These are phyloP conservation scores for Eidolon dupreanum DNA, from an alignment of 2,797 vertebrate species.

Conservation along the genomic window DNA sequence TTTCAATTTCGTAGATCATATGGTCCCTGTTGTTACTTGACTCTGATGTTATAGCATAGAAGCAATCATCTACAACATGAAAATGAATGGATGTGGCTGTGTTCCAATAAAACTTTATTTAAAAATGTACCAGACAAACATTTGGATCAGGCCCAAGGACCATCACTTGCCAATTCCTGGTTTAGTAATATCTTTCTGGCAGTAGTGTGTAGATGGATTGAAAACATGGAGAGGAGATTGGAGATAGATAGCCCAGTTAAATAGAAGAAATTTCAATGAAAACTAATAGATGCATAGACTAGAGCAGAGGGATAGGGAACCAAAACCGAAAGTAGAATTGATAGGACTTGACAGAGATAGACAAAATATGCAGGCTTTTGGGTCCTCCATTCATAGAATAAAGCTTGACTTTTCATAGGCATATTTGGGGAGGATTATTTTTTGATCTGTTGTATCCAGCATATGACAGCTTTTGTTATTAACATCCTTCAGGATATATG, in stretches of 20 bases:
- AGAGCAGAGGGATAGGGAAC: background rate
- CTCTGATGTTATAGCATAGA: background rate
- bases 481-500: constrained; percentile 13
- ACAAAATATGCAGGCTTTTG: constrained; percentile 19
- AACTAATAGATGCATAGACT: background rate
- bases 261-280: background rate
- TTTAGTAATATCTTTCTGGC: background rate
- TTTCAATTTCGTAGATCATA: background rate
- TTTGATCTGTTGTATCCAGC: background rate
- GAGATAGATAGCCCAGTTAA: background rate
- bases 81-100: background rate
- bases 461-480: background rate
- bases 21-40: background rate
- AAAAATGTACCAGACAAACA: background rate
- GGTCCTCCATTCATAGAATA: constrained; percentile 5
- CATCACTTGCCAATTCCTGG: background rate
- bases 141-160: background rate
- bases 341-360: background rate
- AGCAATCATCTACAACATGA: background rate
- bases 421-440: background rate
- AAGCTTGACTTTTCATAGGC: background rate
- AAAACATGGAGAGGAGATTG: background rate
- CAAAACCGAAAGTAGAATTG: background rate
- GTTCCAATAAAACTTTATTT: background rate
- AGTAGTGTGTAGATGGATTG: background rate